Base-by-base conservation (phyloP, 2,888 invertebrate genomes). In the Neoaliturus tenellus region DNA sequence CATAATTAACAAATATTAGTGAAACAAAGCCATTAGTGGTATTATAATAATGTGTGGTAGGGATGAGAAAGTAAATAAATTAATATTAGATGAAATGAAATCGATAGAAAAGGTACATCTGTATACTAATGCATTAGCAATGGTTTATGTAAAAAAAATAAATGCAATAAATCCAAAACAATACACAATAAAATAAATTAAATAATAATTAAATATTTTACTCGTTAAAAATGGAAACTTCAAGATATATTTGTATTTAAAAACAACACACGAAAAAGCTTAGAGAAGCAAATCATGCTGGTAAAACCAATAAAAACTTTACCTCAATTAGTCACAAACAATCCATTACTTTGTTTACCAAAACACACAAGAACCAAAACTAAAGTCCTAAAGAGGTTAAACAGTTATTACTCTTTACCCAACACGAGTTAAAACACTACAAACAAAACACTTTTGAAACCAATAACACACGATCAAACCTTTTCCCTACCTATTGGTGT, bases 1-100 rank as follows among this genome's bases (percentile, higher is more conserved):
- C 85, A 86, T 67, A 84, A 83, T 85, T 85, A 86, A 86, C 67
- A 78, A 80, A 14, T 48, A 23, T 51, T 51, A 28, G 62, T 62
- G 62, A 14, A 23, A 12, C 14, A 62, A 62, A 82, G 83, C 28
- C 31, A 85, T 73, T 82, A 82, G 17, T 28, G 12, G 83, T 69
- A 82, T 80, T 20, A 85, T 33, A 62, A 23, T 2, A 35, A 23
- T 73, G 23, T 44, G n/a, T 48, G n/a, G n/a, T n/a, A n/a, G n/a
- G n/a, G n/a, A n/a, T n/a, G n/a, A n/a, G n/a, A n/a, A n/a, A n/a
- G n/a, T n/a, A n/a, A n/a, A n/a, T n/a, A n/a, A n/a, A n/a, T n/a
- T n/a, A n/a, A n/a, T n/a, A n/a, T n/a, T n/a, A n/a, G n/a, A n/a
- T n/a, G n/a, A n/a, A n/a, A n/a, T n/a, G n/a, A n/a, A n/a, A n/a